These are phyloP conservation scores for Panopea generosa DNA, from an alignment of 2,888 invertebrate species.

Conservation along the genomic window DNA sequence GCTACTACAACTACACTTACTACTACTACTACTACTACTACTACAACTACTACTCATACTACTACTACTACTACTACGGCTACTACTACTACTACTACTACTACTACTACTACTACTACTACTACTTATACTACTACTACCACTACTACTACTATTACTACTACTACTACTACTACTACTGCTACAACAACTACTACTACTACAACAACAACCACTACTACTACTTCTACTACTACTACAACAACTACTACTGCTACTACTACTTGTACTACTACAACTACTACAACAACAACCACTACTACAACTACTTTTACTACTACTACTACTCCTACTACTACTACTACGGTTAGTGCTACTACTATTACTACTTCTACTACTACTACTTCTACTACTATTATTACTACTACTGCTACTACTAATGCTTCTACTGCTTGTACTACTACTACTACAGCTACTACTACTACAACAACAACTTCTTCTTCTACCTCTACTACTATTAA, in stretches of 20 bases:
- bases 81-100: constrained; percentile 10
- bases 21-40: constrained; percentile 5
- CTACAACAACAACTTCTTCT: constrained; percentile 1
- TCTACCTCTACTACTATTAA: background rate
- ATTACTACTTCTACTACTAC: background rate
- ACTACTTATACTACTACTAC: background rate
- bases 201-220: too few relatives aligned
- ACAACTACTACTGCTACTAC: too few relatives aligned
- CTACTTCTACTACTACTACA: too few relatives aligned
- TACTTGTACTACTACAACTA: too few relatives aligned
- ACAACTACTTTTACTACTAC: too few relatives aligned
- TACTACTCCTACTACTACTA: too few relatives aligned
- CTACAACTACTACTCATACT: constrained; percentile 2
- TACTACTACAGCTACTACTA: constrained; percentile 11
- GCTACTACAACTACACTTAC: background rate
- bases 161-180: too few relatives aligned
- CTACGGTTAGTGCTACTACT: too few relatives aligned
- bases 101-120: constrained; percentile 3
- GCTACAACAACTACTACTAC: too few relatives aligned
- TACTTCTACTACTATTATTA: too few relatives aligned
- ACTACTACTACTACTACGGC: constrained; percentile 3
- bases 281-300: too few relatives aligned
- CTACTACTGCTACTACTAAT: too few relatives aligned
- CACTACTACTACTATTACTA: background rate
- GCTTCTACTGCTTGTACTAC: background rate